Evolutionary conservation across 2,113 vertebrate species (phyloP).

Genomic region (Canis aureus): DNA sequence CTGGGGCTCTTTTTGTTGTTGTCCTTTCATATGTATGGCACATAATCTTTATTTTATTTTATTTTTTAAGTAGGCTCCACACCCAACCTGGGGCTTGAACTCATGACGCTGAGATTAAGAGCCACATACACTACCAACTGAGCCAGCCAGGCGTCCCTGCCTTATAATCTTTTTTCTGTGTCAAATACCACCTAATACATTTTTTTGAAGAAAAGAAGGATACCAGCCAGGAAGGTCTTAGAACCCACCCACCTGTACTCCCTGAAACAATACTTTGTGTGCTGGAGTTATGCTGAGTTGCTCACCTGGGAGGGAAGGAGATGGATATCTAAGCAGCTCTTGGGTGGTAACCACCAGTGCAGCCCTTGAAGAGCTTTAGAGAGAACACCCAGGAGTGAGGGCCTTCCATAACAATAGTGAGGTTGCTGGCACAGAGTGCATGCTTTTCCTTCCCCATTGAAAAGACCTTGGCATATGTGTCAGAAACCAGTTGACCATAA

Average conservation of each 20-base stretch:
- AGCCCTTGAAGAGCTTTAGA: accelerated
- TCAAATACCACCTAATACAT: background rate
- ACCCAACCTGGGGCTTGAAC: background rate
- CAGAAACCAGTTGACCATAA: accelerated
- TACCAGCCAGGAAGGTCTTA: background rate
- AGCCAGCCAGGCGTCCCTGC: background rate
- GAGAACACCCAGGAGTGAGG: accelerated
- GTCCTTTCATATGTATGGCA: background rate
- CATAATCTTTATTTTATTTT: background rate
- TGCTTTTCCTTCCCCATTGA: background rate
- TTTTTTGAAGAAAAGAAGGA: background rate
- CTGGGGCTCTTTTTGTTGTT: background rate
- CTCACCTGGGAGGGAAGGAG: background rate
- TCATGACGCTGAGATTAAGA: background rate
- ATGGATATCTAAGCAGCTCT: too few species aligned
- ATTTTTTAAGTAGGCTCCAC: background rate
- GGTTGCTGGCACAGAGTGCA: accelerated
- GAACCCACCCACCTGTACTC: background rate
- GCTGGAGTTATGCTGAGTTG: accelerated
- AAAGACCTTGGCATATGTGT: accelerated
- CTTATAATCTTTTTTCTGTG: background rate
- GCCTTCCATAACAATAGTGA: accelerated
- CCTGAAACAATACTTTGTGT: background rate
- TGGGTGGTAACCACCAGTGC: background rate
- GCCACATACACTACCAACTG: background rate